A percentile compares a stretch with the other conserved stretches of the same genome.
Conservation (phyloP, 2,888 invertebrate species). For the Corythucha ciliata region DNA sequence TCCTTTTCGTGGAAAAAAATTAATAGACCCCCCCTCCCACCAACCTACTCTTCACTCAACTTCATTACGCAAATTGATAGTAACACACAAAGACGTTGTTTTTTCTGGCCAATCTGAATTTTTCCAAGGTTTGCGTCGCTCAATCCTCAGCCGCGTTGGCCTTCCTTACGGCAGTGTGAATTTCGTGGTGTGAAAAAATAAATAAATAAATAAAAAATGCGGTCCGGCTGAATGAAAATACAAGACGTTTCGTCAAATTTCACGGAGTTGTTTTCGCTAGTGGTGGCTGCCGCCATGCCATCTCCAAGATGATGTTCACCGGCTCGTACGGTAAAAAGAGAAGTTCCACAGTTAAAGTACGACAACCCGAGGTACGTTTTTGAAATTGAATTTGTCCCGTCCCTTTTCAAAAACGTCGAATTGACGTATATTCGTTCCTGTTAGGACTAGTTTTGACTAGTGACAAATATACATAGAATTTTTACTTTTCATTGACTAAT, state of each 20-base stretch:
- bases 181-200: too few relatives aligned
- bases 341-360: neutral
- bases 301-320: conserved; percentile 5
- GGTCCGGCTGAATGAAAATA: neutral
- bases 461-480: neutral
- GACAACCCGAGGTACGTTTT: too few relatives aligned
- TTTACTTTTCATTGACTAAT: neutral
- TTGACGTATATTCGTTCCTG: too few relatives aligned
- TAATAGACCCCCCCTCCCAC: neutral
- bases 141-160: neutral
- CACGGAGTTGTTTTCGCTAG: neutral
- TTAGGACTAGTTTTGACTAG: too few relatives aligned
- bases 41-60: neutral
- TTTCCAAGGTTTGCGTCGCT: neutral
- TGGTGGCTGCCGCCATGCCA: too few relatives aligned
- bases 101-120: too few relatives aligned
- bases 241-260: neutral
- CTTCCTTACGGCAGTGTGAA: too few relatives aligned
- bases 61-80: neutral
- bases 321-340: conserved; percentile 1
- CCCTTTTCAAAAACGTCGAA: too few relatives aligned
- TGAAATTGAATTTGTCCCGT: too few relatives aligned
- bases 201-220: neutral
- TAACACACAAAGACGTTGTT: neutral
- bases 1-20: too few relatives aligned